phyloP scores from a whole-genome alignment of 2,888 invertebrate species.

The Apamea anceps region DNA sequence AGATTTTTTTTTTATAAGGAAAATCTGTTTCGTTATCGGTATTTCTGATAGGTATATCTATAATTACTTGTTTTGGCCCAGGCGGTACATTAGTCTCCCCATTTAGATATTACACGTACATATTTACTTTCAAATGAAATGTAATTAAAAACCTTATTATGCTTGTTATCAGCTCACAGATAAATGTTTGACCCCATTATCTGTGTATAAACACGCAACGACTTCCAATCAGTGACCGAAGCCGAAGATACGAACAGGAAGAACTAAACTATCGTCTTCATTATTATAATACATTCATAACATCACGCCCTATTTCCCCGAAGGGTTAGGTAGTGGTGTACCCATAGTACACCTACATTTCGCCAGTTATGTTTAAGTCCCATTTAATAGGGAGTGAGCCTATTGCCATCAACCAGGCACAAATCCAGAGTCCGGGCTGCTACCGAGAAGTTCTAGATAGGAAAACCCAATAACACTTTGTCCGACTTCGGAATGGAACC shows the following conservation, averaged over 20 bases:
- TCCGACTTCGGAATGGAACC: too few relatives aligned
- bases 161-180: constrained; percentile 73
- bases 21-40: constrained; percentile 9
- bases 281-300: constrained; percentile 21
- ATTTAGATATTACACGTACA: constrained; percentile 17
- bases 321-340: neutral
- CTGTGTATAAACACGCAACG: constrained; percentile 74
- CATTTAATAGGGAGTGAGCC: neutral
- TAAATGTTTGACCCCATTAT: constrained; percentile 82
- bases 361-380: neutral
- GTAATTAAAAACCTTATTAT: constrained; percentile 63
- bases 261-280: constrained; percentile 66
- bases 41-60: neutral
- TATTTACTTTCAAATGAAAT: constrained; percentile 51
- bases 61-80: neutral
- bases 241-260: constrained; percentile 68
- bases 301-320: neutral
- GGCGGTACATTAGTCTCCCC: neutral
- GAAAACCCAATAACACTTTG: too few relatives aligned
- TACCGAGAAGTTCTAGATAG: too few relatives aligned
- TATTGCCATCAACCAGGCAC: neutral
- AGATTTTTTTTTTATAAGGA: constrained; percentile 1
- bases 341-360: neutral
- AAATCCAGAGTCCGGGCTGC: too few relatives aligned
- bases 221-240: constrained; percentile 73